Conservation (phyloP, 2,797 vertebrate genomes). For the Crenichthys baileyi region DNA sequence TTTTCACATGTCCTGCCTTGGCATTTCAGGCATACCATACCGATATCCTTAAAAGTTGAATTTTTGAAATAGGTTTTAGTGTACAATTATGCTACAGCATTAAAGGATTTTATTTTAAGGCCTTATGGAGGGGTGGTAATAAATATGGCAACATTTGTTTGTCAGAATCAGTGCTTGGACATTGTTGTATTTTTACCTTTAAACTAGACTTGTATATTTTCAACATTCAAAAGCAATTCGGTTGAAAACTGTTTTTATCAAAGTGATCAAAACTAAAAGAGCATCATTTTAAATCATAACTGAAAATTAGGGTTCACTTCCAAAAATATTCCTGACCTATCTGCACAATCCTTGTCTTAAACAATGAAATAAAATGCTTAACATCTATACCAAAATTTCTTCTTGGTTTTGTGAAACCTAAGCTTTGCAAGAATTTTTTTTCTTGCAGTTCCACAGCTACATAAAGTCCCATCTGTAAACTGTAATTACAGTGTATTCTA, state of each 20-base stretch:
- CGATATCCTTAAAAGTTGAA: background rate
- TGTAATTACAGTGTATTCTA: conserved; percentile 67
- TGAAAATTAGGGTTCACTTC: background rate
- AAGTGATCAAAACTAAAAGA: too few relatives aligned
- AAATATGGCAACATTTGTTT: background rate
- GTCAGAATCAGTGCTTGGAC: background rate
- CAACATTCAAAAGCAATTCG: background rate
- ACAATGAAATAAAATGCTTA: background rate
- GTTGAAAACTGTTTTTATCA: background rate
- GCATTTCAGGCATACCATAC: background rate
- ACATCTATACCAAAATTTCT: conserved; percentile 45
- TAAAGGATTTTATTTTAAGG: background rate
- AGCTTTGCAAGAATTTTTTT: conserved; percentile 39
- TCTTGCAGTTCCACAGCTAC: conserved; percentile 16
- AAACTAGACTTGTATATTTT: background rate
- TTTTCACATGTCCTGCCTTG: too few relatives aligned
- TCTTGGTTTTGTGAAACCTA: conserved; percentile 43
- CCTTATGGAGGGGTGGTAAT: background rate
- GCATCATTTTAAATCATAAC: background rate
- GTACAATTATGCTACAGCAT: too few relatives aligned
- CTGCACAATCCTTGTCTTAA: background rate
- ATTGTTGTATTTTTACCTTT: background rate
- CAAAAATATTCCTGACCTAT: background rate
- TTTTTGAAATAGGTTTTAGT: background rate
- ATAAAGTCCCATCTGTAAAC: conserved; percentile 72